phyloP scores from a whole-genome alignment of 2,113 vertebrate genomes.

The Cebidichthys violaceus region DNA sequence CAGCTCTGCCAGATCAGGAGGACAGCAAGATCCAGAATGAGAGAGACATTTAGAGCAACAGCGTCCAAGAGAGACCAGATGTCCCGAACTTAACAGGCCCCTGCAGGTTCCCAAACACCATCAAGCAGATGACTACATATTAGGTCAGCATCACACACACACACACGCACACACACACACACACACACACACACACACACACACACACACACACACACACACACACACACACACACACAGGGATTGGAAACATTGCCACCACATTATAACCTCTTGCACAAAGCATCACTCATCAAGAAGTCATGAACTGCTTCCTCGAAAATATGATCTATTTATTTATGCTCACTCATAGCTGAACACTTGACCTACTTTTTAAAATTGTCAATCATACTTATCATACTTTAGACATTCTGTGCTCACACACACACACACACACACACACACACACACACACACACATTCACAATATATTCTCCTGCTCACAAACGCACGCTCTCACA shows the following conservation, averaged over 20 bases:
- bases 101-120: conserved; percentile 38
- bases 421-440: neutral
- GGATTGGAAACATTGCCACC: neutral
- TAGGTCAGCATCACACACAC: conserved; percentile 15
- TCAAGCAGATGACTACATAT: conserved; percentile 54
- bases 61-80: conserved; percentile 61
- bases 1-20: conserved; percentile 43
- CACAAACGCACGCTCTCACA: neutral
- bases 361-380: neutral
- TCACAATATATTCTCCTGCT: neutral
- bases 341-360: neutral
- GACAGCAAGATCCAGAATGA: conserved; percentile 32
- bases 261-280: neutral
- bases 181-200: conserved; percentile 31
- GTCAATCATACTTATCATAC: neutral
- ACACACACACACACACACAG: conserved; percentile 19
- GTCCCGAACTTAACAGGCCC: conserved; percentile 47
- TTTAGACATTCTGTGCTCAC: neutral
- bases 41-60: conserved; percentile 37
- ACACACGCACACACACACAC: conserved; percentile 18
- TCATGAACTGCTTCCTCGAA: conserved; percentile 3
- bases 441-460: neutral
- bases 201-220: conserved; percentile 10
- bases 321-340: neutral
- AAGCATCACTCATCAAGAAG: neutral